A percentile compares a stretch with the other conserved stretches of the same genome.
Conservation (phyloP, 2,797 vertebrate genomes). For the Diplodus sargus region DNA sequence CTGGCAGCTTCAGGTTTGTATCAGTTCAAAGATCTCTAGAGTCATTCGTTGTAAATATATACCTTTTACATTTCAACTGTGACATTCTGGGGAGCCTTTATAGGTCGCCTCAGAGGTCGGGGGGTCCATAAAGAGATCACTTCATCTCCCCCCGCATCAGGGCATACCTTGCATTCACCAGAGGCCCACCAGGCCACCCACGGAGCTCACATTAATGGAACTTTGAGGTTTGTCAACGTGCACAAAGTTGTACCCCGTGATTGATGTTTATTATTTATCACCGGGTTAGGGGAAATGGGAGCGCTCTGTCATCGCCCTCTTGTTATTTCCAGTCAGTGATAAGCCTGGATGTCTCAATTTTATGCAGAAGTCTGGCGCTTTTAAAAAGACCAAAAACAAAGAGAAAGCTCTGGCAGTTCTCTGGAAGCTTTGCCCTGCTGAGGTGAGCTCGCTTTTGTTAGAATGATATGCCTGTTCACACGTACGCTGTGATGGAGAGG, state of each 20-base stretch:
- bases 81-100: conserved; percentile 46
- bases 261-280: conserved; percentile 45
- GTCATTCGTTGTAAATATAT: conserved; percentile 65
- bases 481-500: conserved; percentile 18
- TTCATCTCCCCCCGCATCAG: conserved; percentile 56
- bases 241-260: conserved; percentile 8
- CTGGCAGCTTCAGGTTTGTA: conserved; percentile 25
- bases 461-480: conserved; percentile 10
- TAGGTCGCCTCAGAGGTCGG: conserved; percentile 38
- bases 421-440: neutral
- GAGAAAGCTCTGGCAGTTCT: neutral
- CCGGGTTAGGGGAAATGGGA: conserved; percentile 30
- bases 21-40: conserved; percentile 40
- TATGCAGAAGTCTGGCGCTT: neutral
- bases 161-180: conserved; percentile 67
- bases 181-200: conserved; percentile 61
- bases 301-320: conserved; percentile 17
- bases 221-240: neutral
- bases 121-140: conserved; percentile 33
- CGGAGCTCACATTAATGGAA: conserved; percentile 28
- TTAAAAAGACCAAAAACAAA: neutral
- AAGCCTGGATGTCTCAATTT: neutral
- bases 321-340: conserved; percentile 39
- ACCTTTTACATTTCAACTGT: conserved; percentile 30
- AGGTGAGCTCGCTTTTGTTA: conserved; percentile 27